Conservation (phyloP, 2,797 vertebrate genomes). For the Acipenser oxyrinchus region DNA sequence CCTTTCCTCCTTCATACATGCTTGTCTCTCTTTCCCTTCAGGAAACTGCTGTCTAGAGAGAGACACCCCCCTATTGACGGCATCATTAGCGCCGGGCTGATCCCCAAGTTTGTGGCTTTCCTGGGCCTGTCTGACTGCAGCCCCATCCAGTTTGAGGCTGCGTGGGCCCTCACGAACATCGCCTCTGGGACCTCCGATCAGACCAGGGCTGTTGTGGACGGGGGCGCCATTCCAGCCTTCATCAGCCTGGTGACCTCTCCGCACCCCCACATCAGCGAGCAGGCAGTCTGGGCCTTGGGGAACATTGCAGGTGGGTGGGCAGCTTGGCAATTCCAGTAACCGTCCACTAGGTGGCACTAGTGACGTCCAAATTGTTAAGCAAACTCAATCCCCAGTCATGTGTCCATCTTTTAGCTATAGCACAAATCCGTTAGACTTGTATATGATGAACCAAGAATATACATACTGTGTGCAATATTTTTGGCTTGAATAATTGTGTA, state of each 20-base stretch:
- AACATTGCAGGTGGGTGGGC: constrained; percentile 84
- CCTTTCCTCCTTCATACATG: neutral
- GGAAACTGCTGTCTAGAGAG: constrained; percentile 91
- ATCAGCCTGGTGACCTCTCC: constrained; percentile 76
- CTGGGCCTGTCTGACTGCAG: constrained; percentile 66
- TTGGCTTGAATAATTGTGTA: too few species aligned
- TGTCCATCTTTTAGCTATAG: neutral
- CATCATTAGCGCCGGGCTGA: constrained; percentile 83
- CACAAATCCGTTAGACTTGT: too few species aligned
- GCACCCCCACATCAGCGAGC: constrained; percentile 89
- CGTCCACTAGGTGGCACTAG: too few species aligned
- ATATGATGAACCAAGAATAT: neutral
- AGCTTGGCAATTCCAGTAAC: too few species aligned
- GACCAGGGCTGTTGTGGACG: constrained; percentile 86
- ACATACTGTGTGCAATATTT: neutral
- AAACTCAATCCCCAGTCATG: too few species aligned
- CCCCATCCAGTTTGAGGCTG: constrained; percentile 91
- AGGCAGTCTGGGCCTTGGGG: constrained; percentile 93
- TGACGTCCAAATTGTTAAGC: too few species aligned
- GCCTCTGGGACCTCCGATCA: constrained; percentile 89
- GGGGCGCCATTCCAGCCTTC: constrained; percentile 85
- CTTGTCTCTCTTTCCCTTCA: constrained; percentile 31
- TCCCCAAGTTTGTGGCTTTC: constrained; percentile 82
- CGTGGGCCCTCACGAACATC: constrained; percentile 96
- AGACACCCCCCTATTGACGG: constrained; percentile 88